These are phyloP conservation scores for Cydia amplana DNA, from an alignment of 1,140 invertebrate species.

Conservation along the genomic window DNA sequence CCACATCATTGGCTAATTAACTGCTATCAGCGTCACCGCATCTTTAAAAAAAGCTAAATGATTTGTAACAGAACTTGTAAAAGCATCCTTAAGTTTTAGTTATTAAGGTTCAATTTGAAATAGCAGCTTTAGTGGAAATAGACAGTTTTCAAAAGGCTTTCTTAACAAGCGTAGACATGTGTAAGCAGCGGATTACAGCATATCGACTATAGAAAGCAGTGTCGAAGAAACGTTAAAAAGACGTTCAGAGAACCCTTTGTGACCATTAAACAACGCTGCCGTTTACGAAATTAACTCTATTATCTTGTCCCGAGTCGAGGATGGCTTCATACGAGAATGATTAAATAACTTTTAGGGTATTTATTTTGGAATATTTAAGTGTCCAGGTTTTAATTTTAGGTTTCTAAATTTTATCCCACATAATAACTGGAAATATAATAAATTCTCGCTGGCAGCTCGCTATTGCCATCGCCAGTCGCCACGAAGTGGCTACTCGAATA, in stretches of 20 bases:
- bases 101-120: not conserved
- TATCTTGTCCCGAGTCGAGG: slow-evolving; percentile 43
- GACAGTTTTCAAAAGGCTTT: not conserved
- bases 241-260: slow-evolving; percentile 43
- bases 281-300: slow-evolving; percentile 59
- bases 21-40: not conserved
- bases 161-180: slow-evolving; percentile 8
- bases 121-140: not conserved
- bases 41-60: not conserved
- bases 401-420: too few species aligned
- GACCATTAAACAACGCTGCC: slow-evolving; percentile 40
- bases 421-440: too few species aligned
- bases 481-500: too few species aligned
- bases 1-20: slow-evolving; percentile 30
- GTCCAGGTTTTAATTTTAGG: too few species aligned
- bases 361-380: not conserved
- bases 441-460: too few species aligned
- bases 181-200: slow-evolving; percentile 22
- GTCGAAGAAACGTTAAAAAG: slow-evolving; percentile 6
- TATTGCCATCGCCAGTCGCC: too few species aligned
- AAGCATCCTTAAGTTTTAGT: not conserved
- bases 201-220: slow-evolving; percentile 24
- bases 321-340: slow-evolving; percentile 21
- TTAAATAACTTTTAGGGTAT: not conserved
- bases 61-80: not conserved